phyloP scores from a whole-genome alignment of 2,113 vertebrate species.

The Tretioscincus oriximinensis region DNA sequence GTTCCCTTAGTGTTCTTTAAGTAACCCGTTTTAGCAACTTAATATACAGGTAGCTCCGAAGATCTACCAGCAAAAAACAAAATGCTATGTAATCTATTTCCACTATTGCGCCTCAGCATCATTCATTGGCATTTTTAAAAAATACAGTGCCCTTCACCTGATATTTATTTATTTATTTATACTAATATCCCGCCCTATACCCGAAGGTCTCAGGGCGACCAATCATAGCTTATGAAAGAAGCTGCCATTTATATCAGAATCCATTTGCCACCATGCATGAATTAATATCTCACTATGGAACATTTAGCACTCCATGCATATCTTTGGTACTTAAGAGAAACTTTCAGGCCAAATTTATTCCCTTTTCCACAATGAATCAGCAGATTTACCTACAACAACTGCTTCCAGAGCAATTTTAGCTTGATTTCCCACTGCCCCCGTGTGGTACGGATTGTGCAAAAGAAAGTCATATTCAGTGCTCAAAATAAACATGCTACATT shows the following conservation, averaged over 20 bases:
- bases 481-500: neutral
- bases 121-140: neutral
- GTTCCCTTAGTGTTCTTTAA: no score
- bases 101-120: neutral
- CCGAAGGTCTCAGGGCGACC: no score
- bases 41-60: neutral
- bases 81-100: neutral
- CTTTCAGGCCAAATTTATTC: neutral
- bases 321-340: slow-evolving; percentile 3
- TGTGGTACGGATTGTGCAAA: neutral
- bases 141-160: neutral
- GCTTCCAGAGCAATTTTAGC: neutral
- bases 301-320: neutral
- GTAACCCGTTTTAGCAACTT: neutral
- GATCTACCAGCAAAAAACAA: neutral
- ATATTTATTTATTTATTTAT: no score
- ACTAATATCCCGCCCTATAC: no score
- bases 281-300: neutral
- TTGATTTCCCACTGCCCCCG: neutral
- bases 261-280: neutral
- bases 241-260: neutral
- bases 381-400: neutral
- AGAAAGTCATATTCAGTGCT: neutral
- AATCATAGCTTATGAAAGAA: neutral
- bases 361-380: neutral